A percentile compares a stretch with the other conserved stretches of the same genome.
Conservation (phyloP, 2,113 vertebrate species). For the Triplophysa dalaica region DNA sequence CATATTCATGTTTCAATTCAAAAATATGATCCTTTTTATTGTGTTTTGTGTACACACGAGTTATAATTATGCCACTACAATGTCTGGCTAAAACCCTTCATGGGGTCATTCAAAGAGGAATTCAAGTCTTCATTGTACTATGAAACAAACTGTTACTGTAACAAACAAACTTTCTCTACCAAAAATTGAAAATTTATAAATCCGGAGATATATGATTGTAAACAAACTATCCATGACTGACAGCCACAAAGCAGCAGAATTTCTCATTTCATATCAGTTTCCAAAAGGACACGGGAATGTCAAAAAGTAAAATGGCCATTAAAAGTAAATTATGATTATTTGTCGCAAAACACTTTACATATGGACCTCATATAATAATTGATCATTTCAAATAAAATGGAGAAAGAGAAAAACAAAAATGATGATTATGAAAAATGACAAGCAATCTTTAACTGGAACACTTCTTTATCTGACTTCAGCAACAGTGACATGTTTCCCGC, state of each 20-base stretch:
- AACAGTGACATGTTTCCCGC: background rate
- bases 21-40: background rate
- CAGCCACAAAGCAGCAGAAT: too few species aligned
- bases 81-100: background rate
- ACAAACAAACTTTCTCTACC: background rate
- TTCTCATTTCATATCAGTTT: too few species aligned
- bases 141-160: background rate
- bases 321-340: too few species aligned
- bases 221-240: too few species aligned
- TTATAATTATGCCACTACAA: slow-evolving; percentile 29
- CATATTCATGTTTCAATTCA: slow-evolving; percentile 28
- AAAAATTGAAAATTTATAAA: background rate
- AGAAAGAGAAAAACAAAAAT: too few species aligned
- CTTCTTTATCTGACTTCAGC: background rate
- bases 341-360: too few species aligned
- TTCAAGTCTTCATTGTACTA: background rate
- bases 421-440: too few species aligned
- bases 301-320: too few species aligned
- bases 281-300: too few species aligned
- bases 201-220: too few species aligned
- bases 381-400: too few species aligned
- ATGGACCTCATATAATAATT: too few species aligned
- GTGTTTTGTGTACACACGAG: background rate
- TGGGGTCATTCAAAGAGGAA: background rate
- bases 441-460: background rate